Conservation (phyloP, 2,797 vertebrate species). For the Sphenopsis melanotis region DNA sequence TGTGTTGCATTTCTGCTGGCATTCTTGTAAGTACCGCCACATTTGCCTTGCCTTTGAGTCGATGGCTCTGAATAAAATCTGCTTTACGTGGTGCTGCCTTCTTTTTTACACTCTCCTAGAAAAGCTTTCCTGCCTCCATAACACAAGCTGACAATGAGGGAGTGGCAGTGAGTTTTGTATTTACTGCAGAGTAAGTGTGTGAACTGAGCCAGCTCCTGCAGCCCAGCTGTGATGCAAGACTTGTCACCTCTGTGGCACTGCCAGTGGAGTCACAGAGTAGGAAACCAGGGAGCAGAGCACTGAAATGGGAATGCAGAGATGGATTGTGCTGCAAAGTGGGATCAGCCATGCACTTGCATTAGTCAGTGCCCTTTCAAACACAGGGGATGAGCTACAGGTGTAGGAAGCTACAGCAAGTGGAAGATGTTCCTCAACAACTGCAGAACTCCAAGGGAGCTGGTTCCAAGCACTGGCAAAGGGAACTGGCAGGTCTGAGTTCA, state of each 20-base stretch:
- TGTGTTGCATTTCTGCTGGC: constrained; percentile 86
- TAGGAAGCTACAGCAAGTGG: not conserved
- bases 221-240: not conserved
- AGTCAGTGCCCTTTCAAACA: not conserved
- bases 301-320: not conserved
- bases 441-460: not conserved
- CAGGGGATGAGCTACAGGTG: not conserved
- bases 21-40: constrained; percentile 85
- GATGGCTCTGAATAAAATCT: not conserved
- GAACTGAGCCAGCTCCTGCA: not conserved
- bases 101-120: not conserved
- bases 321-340: not conserved
- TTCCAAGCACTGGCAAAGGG: not conserved
- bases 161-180: not conserved
- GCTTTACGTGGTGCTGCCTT: not conserved
- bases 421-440: not conserved
- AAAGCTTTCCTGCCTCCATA: not conserved
- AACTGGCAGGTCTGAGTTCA: not conserved
- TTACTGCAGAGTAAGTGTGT: not conserved
- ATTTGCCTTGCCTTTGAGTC: not conserved
- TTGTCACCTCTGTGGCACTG: not conserved
- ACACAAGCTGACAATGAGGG: not conserved
- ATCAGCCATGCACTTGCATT: not conserved
- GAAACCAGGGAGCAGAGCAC: not conserved
- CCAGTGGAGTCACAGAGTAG: not conserved